Percentiles rank a stretch among this genome's conserved stretches.
Evolutionary conservation across 2,797 vertebrate species (phyloP).

Genomic region (Limosa lapponica): DNA sequence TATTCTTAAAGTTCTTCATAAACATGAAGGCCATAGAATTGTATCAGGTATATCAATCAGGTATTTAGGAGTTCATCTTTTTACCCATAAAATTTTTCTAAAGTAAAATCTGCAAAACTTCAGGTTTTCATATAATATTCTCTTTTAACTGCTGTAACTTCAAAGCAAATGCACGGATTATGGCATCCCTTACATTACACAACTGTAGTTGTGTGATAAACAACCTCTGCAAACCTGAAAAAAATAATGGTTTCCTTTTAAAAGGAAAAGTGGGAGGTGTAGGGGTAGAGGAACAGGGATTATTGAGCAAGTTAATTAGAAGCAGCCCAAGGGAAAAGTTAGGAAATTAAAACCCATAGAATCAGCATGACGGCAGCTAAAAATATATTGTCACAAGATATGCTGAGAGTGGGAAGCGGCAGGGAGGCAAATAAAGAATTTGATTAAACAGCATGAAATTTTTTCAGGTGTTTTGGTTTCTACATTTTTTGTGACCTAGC

Average conservation of each 20-base stretch:
- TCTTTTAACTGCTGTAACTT: not conserved
- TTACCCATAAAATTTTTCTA: not conserved
- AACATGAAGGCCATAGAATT: not conserved
- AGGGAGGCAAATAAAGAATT: constrained; percentile 23
- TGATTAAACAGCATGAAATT: constrained; percentile 31
- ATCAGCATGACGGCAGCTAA: constrained; percentile 43
- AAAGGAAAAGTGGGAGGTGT: not conserved
- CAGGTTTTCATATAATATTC: not conserved
- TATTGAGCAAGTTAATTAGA: constrained; percentile 50
- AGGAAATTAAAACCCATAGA: constrained; percentile 59
- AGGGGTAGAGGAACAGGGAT: not conserved
- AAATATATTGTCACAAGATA: constrained; percentile 21
- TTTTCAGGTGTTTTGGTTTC: constrained; percentile 30
- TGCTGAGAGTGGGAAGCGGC: not conserved
- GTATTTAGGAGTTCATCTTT: not conserved
- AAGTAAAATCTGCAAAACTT: not conserved
- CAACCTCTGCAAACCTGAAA: not conserved
- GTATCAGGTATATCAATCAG: not conserved
- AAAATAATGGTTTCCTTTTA: constrained; percentile 11
- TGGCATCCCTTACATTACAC: not conserved
- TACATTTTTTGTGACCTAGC: not conserved
- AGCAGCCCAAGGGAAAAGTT: constrained; percentile 50
- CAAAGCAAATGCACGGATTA: not conserved
- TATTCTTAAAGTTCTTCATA: not conserved
- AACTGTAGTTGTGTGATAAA: not conserved